phyloP scores from a whole-genome alignment of 2,888 invertebrate genomes.

The Dexiosoma caninum region DNA sequence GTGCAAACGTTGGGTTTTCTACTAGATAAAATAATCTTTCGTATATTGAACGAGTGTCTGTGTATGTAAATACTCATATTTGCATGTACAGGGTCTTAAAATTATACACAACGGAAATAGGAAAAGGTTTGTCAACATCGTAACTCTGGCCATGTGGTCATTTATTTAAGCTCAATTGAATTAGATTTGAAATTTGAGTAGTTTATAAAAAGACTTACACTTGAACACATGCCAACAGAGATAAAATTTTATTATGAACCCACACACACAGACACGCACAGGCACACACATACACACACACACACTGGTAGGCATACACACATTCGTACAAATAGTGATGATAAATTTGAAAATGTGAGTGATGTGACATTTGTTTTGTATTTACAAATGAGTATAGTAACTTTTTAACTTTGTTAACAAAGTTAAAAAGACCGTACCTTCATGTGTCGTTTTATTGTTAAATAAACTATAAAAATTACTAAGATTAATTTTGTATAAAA shows the following conservation, averaged over 20 bases:
- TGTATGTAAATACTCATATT: neutral
- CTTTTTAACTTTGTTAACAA: neutral
- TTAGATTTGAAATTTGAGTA: constrained; percentile 45
- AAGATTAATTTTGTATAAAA: too few species aligned
- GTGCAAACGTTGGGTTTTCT: neutral
- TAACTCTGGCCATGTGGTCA: constrained; percentile 51
- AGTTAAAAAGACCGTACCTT: neutral
- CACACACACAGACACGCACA: neutral
- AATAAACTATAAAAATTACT: too few species aligned
- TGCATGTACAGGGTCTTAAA: neutral
- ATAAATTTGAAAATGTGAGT: neutral
- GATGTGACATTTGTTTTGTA: neutral
- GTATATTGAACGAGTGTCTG: neutral
- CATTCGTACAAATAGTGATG: neutral
- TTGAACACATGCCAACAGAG: neutral
- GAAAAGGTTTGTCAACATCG: constrained; percentile 58
- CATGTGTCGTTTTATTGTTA: too few species aligned
- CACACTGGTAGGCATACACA: neutral
- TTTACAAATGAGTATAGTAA: neutral
- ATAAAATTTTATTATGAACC: neutral
- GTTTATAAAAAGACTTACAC: neutral
- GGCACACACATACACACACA: neutral
- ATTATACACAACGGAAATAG: constrained; percentile 47
- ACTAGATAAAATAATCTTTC: constrained; percentile 39
- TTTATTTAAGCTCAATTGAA: constrained; percentile 62